phyloP scores from a whole-genome alignment of 2,797 vertebrate species.

The Pygocentrus nattereri region DNA sequence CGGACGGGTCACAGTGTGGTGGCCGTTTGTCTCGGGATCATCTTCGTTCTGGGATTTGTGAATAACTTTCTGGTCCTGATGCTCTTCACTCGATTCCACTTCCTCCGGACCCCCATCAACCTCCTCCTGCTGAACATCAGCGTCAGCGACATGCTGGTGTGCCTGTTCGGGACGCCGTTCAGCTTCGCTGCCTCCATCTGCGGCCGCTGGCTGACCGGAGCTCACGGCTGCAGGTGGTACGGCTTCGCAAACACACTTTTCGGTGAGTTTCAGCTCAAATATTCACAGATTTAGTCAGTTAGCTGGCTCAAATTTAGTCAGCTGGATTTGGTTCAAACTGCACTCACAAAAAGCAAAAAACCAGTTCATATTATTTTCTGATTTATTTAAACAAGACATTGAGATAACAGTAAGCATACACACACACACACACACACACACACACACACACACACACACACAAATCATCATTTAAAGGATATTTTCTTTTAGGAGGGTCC shows the following conservation, averaged over 20 bases:
- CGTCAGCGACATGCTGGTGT: conserved; percentile 69
- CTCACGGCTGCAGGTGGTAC: background rate
- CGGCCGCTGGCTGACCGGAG: background rate
- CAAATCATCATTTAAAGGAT: too few species aligned
- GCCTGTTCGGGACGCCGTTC: conserved; percentile 77
- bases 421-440: too few species aligned
- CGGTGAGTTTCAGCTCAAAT: background rate
- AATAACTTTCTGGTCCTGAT: background rate
- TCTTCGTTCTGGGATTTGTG: background rate
- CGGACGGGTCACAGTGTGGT: background rate
- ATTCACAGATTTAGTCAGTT: too few species aligned
- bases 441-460: too few species aligned
- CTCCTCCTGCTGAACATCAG: background rate
- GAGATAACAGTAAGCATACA: too few species aligned
- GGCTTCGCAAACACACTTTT: background rate
- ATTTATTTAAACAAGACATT: too few species aligned
- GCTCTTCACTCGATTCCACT: background rate
- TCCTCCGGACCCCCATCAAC: background rate
- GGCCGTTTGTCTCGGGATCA: background rate
- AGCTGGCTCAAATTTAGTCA: too few species aligned
- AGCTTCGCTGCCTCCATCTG: conserved; percentile 31
- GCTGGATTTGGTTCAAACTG: too few species aligned
- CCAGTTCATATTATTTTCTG: too few species aligned
- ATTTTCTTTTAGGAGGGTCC: too few species aligned
- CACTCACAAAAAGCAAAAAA: too few species aligned